phyloP scores from a whole-genome alignment of 2,888 invertebrate species.

The Sylvicola cinctus region DNA sequence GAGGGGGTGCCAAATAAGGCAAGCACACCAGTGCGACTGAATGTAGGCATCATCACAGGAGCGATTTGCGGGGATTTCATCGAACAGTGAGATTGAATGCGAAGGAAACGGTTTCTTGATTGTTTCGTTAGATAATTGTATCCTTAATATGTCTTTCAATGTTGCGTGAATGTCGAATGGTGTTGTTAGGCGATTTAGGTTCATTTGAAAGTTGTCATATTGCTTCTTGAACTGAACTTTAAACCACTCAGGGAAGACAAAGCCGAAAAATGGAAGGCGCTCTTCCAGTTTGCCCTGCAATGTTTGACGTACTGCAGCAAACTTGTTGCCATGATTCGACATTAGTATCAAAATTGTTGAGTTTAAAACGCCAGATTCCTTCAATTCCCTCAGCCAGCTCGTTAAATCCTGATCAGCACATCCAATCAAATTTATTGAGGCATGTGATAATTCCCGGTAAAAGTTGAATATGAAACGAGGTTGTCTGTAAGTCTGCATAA shows the following conservation, averaged over 20 bases:
- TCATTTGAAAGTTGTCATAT: conserved; percentile 37
- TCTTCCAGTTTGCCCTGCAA: conserved; percentile 86
- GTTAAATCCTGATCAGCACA: conserved; percentile 54
- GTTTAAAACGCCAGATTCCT: conserved; percentile 40
- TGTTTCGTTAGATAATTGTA: too few species aligned
- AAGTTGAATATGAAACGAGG: conserved; percentile 61
- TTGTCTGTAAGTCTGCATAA: conserved; percentile 35
- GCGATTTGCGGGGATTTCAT: conserved; percentile 46
- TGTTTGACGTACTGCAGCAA: conserved; percentile 59
- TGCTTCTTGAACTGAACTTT: conserved; percentile 34
- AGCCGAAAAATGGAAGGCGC: conserved; percentile 67
- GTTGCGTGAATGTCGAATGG: conserved; percentile 82
- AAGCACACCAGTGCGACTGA: conserved; percentile 92
- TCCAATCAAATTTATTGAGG: conserved; percentile 59
- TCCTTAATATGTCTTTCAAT: conserved; percentile 40
- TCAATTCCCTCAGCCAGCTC: conserved; percentile 40
- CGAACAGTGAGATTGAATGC: conserved; percentile 20
- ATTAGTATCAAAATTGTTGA: conserved; percentile 70
- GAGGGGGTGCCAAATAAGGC: conserved; percentile 48
- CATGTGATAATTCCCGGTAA: conserved; percentile 74
- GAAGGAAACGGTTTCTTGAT: too few species aligned
- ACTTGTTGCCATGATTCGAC: conserved; percentile 88
- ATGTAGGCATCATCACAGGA: conserved; percentile 77
- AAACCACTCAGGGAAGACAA: conserved; percentile 54
- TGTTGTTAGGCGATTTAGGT: conserved; percentile 50